Evolutionary conservation across 2,113 vertebrate species (phyloP).

Genomic region (Peucedramus taeniatus): DNA sequence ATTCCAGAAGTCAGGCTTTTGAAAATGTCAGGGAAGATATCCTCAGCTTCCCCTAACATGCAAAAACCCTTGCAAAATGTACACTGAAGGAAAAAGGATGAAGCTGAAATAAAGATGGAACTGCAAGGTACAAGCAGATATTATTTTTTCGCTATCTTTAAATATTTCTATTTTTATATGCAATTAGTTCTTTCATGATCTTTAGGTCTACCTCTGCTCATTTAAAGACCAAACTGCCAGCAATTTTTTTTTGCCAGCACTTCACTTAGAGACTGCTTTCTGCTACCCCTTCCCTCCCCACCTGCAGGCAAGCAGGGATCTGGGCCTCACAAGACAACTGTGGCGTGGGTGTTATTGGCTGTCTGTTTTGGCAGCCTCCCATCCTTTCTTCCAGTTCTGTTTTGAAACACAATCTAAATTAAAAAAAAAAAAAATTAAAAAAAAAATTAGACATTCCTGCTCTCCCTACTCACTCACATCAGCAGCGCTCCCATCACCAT

Average conservation of each 20-base stretch:
- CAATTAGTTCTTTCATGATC: not conserved
- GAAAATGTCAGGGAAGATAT: not conserved
- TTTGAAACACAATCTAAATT: conserved; percentile 53
- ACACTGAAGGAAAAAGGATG: not conserved
- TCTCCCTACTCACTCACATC: not conserved
- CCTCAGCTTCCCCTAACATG: not conserved
- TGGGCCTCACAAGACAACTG: conserved; percentile 50
- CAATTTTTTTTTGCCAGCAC: conserved; percentile 17
- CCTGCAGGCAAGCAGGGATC: conserved; percentile 52
- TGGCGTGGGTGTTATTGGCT: conserved; percentile 61
- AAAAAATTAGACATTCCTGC: not conserved
- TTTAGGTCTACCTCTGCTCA: not conserved
- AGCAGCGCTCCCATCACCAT: accelerated
- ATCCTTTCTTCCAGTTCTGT: conserved; percentile 55
- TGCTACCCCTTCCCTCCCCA: conserved; percentile 47
- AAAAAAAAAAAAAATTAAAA: not conserved
- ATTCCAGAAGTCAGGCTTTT: not conserved
- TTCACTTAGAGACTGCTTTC: not conserved
- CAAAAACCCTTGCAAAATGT: not conserved
- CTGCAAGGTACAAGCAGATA: not conserved
- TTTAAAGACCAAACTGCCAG: conserved; percentile 6
- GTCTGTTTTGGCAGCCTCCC: conserved; percentile 46
- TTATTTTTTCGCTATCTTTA: not conserved
- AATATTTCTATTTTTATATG: not conserved
- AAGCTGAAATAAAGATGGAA: not conserved